A percentile compares a stretch with the other conserved stretches of the same genome.
Evolutionary conservation across 2,797 vertebrate genomes (phyloP).

Genomic region (Mormyrus proboscirostris): DNA sequence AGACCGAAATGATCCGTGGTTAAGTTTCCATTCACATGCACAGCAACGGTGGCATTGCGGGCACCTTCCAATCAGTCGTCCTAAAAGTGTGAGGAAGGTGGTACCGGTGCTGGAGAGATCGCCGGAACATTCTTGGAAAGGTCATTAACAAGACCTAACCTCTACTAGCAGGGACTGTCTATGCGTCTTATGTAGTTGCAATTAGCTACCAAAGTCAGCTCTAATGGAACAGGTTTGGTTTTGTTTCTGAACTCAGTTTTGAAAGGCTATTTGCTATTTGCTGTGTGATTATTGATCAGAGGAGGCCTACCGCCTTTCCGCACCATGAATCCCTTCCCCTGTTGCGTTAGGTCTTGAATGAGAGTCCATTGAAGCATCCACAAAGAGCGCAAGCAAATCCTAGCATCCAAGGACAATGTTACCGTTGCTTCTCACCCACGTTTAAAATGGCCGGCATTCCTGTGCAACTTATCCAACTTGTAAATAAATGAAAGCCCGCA

Average conservation of each 20-base stretch:
- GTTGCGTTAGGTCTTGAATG: neutral
- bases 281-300: neutral
- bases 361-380: neutral
- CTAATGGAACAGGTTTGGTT: neutral
- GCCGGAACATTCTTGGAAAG: neutral
- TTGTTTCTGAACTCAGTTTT: neutral
- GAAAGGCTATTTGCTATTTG: neutral
- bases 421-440: neutral
- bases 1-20: constrained; percentile 28
- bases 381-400: neutral
- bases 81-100: neutral
- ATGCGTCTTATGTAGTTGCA: neutral
- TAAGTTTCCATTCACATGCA: constrained; percentile 28
- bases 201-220: neutral
- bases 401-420: neutral
- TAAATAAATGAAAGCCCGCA: neutral
- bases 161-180: neutral
- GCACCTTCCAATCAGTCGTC: neutral
- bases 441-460: neutral
- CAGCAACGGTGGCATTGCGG: constrained; percentile 27
- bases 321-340: neutral
- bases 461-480: neutral
- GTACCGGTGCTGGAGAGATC: neutral
- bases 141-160: neutral
- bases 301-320: neutral